Evolutionary conservation across 2,888 invertebrate genomes (phyloP), one percentile per base, ranked within the genome.

Genomic region (Gisinianus flammeolus): DNA sequence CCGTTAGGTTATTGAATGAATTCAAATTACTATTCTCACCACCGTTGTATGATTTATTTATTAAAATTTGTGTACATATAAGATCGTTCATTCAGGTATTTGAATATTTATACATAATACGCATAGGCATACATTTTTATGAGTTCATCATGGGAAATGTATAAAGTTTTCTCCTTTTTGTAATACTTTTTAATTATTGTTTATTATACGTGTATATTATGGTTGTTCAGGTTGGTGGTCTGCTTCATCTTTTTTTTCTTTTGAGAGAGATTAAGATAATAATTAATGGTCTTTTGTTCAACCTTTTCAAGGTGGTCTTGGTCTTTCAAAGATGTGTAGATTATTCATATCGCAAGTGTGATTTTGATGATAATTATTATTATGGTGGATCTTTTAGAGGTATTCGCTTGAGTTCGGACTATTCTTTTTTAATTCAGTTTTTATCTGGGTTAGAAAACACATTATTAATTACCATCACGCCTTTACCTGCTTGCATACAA

Each of bases 221-320:
- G 5, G 54, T 16, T 54, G 54, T 22, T 44, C 44, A 35, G 44
- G 31, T 69, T 69, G 69, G 69, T 69, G 69, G 69, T 69, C 69
- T 66, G 22, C 22, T 69, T 22, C 69, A 30, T 69, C 69, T 35
- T 35, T 64, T 33, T 69, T 44, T 44, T n/a, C n/a, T n/a, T n/a
- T n/a, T n/a, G n/a, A n/a, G n/a, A n/a, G n/a, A n/a, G 44, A 44
- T 22, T 44, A 22, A 69, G 69, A 69, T 44, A 69, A 35, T 69
- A 69, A 69, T 69, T 69, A 69, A 69, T 69, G 35, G 66, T 30
- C 66, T 66, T 26, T 30, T 12, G 66, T 30, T 66, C 31, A 30
- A 30, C 26, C 2, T 66, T 66, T 66, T 30, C 66, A 66, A 66
- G 66, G 66, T 66, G 66, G 66, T 66, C 66, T 44, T 16, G 16